Evolutionary conservation across 1,140 invertebrate genomes (phyloP).

Genomic region (Penaeus japonicus): DNA sequence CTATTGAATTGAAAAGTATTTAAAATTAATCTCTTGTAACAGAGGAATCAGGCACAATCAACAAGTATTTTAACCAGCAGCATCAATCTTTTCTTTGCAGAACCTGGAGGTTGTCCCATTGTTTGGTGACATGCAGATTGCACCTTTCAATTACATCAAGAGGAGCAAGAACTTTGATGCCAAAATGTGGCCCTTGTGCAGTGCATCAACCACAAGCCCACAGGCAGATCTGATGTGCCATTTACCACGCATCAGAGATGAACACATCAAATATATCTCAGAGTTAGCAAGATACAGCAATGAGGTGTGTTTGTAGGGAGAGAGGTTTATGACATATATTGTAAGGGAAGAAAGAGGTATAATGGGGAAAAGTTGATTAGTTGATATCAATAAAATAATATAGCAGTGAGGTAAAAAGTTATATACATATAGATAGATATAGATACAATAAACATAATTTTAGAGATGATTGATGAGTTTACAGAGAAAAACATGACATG

Average conservation of each 20-base stretch:
- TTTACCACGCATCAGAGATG: slow-evolving; percentile 92
- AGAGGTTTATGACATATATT: too few species aligned
- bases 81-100: slow-evolving; percentile 62
- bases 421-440: too few species aligned
- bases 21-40: too few species aligned
- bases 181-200: slow-evolving; percentile 89
- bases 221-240: slow-evolving; percentile 97
- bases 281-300: slow-evolving; percentile 95
- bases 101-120: slow-evolving; percentile 97
- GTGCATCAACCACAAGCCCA: slow-evolving; percentile 79
- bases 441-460: too few species aligned
- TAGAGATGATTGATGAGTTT: too few species aligned
- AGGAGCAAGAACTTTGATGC: slow-evolving; percentile 94
- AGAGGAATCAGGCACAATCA: neutral
- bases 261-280: slow-evolving; percentile 97
- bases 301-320: slow-evolving; percentile 71
- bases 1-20: too few species aligned
- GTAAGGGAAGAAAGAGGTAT: too few species aligned
- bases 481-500: too few species aligned
- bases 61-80: neutral
- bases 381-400: too few species aligned
- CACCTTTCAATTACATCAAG: slow-evolving; percentile 98
- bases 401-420: too few species aligned
- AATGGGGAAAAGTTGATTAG: too few species aligned
- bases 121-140: slow-evolving; percentile 99